Evolutionary conservation across 53 echinoderm and acorn worm genomes (phyloP), one percentile per base, ranked within the genome.

Genomic region (Crossaster papposus): DNA sequence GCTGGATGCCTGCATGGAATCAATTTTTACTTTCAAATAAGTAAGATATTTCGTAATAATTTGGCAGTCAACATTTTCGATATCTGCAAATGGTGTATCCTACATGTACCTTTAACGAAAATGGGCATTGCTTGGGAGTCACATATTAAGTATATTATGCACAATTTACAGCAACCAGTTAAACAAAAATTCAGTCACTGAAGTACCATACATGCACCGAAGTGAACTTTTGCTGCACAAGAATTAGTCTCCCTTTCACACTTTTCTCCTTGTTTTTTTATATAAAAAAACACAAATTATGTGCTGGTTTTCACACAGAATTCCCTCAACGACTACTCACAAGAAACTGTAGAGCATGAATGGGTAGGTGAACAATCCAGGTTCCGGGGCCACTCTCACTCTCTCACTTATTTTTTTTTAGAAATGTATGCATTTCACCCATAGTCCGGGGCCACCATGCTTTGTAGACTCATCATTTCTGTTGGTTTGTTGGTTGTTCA

Each of bases 341-440:
- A 84, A 72, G 84, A 84, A 84, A 84, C 37, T 84, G 54, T 84
- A 71, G 84, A 84, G 84, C 84, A 84, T 72, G 84, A 84, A 72
- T 84, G 84, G 84, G 84, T 84, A 84, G 84, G 84, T 84, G 84
- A 72, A 37, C 70, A 84, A n/a, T 84, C 84, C 84, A 84, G 84
- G 71, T 84, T 84, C 73, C 24, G 84, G 84, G 84, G 73, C 84
- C 84, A 84, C 84, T 84, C 84, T 84, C 72, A 84, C 51, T 44
- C 44, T 7, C 44, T 44, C 9, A 44, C 9, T 7, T 44, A 44
- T n/a, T n/a, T n/a, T n/a, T n/a, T n/a, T n/a, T n/a, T n/a, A n/a
- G n/a, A n/a, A n/a, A n/a, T n/a, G n/a, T n/a, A 65, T 26, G 83
- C 83, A 68, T 83, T 83, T 83, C 70, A 83, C 70, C 70, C 83